Evolutionary conservation across 2,888 invertebrate species (phyloP).

Genomic region (Ormyrus pomaceus): DNA sequence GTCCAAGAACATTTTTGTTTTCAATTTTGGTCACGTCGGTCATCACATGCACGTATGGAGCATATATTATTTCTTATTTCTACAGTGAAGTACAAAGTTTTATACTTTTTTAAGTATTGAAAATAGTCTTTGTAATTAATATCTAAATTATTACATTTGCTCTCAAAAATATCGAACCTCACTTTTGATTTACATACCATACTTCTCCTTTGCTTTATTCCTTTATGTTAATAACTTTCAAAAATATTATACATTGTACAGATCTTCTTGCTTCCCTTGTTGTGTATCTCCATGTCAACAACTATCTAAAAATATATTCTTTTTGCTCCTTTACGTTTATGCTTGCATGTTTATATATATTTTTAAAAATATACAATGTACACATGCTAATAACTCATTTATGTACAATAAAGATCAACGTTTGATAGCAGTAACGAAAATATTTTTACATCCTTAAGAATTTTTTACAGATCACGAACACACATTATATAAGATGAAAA

Average conservation of each 20-base stretch:
- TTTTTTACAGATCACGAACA: neutral
- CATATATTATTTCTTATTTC: constrained; percentile 26
- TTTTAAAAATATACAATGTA: neutral
- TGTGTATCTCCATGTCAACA: too few relatives aligned
- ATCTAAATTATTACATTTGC: constrained; percentile 7
- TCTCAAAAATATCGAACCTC: constrained; percentile 14
- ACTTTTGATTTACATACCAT: constrained; percentile 24
- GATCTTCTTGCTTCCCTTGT: neutral
- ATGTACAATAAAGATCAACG: constrained; percentile 14
- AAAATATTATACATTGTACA: neutral
- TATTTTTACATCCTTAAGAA: constrained; percentile 14
- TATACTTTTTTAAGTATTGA: constrained; percentile 20
- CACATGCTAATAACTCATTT: neutral
- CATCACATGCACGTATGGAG: constrained; percentile 16
- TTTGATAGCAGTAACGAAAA: neutral
- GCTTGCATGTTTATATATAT: neutral
- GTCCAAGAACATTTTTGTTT: constrained; percentile 31
- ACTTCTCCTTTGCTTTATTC: neutral
- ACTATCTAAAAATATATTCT: too few relatives aligned
- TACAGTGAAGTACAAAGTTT: constrained; percentile 26
- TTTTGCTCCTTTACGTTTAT: neutral
- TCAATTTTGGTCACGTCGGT: constrained; percentile 39
- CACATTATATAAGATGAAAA: neutral
- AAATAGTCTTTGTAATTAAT: constrained; percentile 38
- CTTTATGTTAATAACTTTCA: neutral